phyloP scores from a whole-genome alignment of 2,113 vertebrate species.

The Semnornis frantzii region DNA sequence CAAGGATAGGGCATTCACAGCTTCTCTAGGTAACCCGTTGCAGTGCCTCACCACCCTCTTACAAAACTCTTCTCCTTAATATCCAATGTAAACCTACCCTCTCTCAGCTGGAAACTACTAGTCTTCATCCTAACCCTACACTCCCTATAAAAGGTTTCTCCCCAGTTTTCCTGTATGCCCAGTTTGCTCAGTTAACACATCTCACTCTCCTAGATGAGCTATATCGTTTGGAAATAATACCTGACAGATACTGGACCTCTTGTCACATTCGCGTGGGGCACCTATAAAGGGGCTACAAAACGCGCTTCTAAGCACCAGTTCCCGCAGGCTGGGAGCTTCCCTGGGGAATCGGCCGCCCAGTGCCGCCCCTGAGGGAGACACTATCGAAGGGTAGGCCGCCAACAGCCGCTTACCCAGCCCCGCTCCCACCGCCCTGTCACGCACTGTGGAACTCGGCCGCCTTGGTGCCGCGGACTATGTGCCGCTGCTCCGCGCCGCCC shows the following conservation, averaged over 20 bases:
- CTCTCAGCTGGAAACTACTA: neutral
- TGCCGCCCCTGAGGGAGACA: neutral
- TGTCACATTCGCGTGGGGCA: rapidly evolving
- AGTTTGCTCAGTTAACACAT: neutral
- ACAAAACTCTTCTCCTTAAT: neutral
- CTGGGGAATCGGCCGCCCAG: neutral
- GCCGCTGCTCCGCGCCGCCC: conserved; percentile 73
- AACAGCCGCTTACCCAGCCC: neutral
- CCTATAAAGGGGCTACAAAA: rapidly evolving
- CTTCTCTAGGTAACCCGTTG: neutral
- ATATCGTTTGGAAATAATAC: rapidly evolving
- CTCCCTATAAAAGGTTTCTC: neutral
- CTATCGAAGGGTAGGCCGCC: neutral
- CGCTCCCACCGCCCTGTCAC: neutral
- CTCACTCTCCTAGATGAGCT: rapidly evolving
- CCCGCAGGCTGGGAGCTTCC: neutral
- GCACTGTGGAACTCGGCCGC: conserved; percentile 91
- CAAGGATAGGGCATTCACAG: neutral
- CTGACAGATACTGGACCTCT: rapidly evolving
- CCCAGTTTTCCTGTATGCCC: neutral
- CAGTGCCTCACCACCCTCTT: neutral
- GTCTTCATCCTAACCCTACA: neutral
- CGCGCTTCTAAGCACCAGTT: neutral
- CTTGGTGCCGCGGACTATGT: conserved; percentile 86
- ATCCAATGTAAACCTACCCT: neutral